Evolutionary conservation across 1,140 invertebrate genomes (phyloP), one percentile per base, ranked within the genome.

Genomic region (Drosophila grimshawi): DNA sequence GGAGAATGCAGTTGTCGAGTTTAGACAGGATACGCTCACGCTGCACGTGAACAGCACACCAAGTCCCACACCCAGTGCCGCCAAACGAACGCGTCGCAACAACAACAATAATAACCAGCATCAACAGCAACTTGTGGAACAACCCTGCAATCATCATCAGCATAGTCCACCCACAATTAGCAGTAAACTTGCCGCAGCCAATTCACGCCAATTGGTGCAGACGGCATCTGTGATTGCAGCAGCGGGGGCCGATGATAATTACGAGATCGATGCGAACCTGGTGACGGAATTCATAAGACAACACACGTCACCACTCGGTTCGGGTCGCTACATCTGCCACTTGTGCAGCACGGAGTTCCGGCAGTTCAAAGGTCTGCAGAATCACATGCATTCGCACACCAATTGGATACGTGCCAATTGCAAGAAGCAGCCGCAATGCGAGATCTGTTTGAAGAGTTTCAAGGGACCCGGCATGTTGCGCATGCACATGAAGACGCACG

Each of bases 341-440:
- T 86, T 95, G 4, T 95, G 94, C 80, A 94, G 93, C 45, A 94
- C 94, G 49, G 94, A 94, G 82, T 95, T 95, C 76, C 94, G 94
- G 55, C 94, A 94, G 63, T 93, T 93, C 4, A 92, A 94, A 41
- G 94, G 94, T 90, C 86, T 94, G 7, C 94, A 94, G 59, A 93
- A 93, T 55, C 94, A 95, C 68, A 94, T 95, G 94, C 86, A 94
- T 2, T 91, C 86, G 5, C 94, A 95, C 74, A 92, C 93, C 3
- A 95, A 95, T 80, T 95, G 94, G 94, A 95, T 95, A 60, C 76
- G 93, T 70, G 94, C 94, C 2, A 95, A 95, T 62, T 95, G 94
- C 80, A 95, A 95, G 86, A 94, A 94, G 77, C 94, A 94, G 29
- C 94, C 94, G 1, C 94, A 94, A 86, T 95, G 94, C 78, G 92